Evolutionary conservation across 2,113 vertebrate species (phyloP).

Genomic region (Silurus glanis): DNA sequence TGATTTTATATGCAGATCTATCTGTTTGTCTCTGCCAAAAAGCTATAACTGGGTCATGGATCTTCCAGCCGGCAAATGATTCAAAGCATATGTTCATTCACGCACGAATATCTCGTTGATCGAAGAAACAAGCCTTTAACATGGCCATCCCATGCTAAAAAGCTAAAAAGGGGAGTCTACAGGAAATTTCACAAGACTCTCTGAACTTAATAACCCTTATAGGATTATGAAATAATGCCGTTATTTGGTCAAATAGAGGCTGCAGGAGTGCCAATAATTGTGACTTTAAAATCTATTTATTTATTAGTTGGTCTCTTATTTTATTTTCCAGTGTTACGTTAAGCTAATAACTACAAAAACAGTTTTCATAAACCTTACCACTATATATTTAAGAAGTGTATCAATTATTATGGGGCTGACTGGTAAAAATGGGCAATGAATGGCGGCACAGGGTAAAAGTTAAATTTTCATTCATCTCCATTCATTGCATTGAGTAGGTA

Average conservation of each 20-base stretch:
- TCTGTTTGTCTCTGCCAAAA: not conserved
- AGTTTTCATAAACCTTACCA: not conserved
- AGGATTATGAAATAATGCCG: not conserved
- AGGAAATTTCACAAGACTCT: not conserved
- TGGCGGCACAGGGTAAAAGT: not conserved
- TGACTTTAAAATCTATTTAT: not conserved
- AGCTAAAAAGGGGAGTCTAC: not conserved
- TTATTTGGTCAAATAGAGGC: not conserved
- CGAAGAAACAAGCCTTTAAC: not conserved
- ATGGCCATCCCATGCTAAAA: not conserved
- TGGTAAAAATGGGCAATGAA: not conserved
- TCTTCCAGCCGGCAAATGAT: not conserved
- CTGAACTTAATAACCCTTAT: not conserved
- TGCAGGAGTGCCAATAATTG: not conserved
- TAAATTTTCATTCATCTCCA: not conserved
- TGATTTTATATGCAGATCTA: not conserved
- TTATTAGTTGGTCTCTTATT: not conserved
- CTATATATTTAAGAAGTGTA: not conserved
- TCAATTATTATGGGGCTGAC: not conserved
- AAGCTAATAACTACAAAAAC: not conserved
- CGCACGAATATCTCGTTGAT: not conserved
- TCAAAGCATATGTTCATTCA: not conserved
- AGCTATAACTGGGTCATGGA: not conserved
- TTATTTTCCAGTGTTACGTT: not conserved
- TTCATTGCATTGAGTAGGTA: not conserved